These are phyloP conservation scores for Rotaria macrura DNA, from an alignment of 2,888 invertebrate genomes.

Conservation along the genomic window DNA sequence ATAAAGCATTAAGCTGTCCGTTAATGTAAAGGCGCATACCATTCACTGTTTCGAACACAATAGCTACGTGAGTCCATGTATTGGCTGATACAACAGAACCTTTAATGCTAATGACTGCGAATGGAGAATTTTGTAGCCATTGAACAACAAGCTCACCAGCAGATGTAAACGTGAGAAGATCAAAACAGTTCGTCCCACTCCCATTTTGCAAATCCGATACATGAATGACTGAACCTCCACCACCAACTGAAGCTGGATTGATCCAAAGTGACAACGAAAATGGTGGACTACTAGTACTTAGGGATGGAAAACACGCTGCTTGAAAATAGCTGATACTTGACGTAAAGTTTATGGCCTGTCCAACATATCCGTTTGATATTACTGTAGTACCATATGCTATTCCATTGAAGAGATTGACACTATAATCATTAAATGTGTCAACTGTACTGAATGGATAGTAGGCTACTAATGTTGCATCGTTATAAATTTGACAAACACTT, in stretches of 20 bases:
- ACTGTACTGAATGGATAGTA: neutral
- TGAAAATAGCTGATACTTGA: neutral
- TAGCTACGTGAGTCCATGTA: neutral
- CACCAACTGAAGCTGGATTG: neutral
- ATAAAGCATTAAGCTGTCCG: no score
- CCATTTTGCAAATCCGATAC: no score
- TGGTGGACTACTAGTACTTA: neutral
- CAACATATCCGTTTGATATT: neutral
- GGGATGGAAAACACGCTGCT: neutral
- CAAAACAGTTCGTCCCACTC: neutral
- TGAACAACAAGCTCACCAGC: neutral
- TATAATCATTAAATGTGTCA: neutral
- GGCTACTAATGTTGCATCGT: neutral
- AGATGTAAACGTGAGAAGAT: neutral
- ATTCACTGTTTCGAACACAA: neutral
- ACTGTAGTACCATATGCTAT: neutral
- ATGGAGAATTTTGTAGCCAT: no score
- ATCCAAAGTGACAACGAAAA: neutral
- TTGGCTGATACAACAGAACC: neutral
- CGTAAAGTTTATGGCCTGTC: neutral
- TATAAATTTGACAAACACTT: neutral
- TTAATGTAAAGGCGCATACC: no score
- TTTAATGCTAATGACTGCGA: no score
- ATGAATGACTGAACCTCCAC: no score
- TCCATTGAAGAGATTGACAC: neutral